Base-by-base conservation (phyloP, 2,113 vertebrate genomes). In the Larimichthys crocea region DNA sequence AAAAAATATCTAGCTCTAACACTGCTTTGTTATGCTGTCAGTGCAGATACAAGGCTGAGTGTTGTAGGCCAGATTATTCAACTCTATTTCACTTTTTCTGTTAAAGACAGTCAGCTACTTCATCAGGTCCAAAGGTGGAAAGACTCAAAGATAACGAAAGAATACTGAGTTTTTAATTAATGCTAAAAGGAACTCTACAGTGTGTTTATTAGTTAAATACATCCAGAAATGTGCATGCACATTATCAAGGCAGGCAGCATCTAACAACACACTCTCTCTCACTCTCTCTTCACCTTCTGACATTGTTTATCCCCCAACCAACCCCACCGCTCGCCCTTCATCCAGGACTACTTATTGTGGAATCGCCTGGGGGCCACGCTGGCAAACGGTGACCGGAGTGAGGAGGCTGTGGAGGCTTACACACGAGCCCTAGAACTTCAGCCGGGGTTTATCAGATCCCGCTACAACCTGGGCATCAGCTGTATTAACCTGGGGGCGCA, bases 401-500 rank as follows among this genome's bases (percentile, higher is more conserved):
- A 97, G 81, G 98, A 99, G 86, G 98, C 98, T 0, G 97, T 99
- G 46, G 98, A 99, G 74, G 98, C 98, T 1, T 99, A 99, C 74
- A 98, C 97, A 0, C 76, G 96, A 42, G 98, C 98, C 0, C 88
- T 99, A 80, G 97, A 99, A 91, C 97, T 99, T 22, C 98, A 99
- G n/a, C 98, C 98, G 0, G 98, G 98, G 60, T 99, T 99, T 87
- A 99, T 99, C 85, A 95, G 98, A 29, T 99, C 98, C 85, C 96
- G 98, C 80, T 99, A 99, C 93, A 99, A 99, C 86, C 89, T 99
- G 88, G 98, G 98, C 16, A 99, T 99, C 90, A 99, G 98, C 94
- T 99, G 97, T 83, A 99, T 99, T 89, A 99, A 99, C 91, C 94
- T 99, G 85, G 98, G 98, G 15, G 97, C 97, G 12, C 97, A 99